A percentile compares a stretch with the other conserved stretches of the same genome.
phyloP scores from a whole-genome alignment of 53 echinoderm and acorn worm genomes.

The Stichopus horrens region DNA sequence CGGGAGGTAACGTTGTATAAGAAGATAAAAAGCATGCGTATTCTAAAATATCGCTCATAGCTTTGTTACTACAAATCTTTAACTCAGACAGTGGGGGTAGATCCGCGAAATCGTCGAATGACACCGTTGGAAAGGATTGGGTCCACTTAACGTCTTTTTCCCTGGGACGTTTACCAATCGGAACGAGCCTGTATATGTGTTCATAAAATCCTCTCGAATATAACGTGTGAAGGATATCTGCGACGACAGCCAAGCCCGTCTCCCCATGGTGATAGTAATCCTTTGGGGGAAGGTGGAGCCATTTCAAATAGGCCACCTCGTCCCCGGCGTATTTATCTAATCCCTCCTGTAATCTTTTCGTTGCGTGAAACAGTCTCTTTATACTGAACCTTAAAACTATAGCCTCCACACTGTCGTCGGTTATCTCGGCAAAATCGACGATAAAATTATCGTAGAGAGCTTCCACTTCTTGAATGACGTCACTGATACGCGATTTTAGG shows the following conservation, averaged over 20 bases:
- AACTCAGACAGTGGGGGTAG: neutral
- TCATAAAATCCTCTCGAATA: neutral
- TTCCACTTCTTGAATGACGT: neutral
- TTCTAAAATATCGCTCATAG: conserved; percentile 22
- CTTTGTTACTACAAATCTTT: neutral
- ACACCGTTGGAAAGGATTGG: neutral
- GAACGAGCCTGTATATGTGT: neutral
- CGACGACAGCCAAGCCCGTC: neutral
- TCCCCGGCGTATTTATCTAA: neutral
- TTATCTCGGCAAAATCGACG: neutral
- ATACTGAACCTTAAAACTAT: neutral
- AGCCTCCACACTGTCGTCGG: neutral
- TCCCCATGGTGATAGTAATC: neutral
- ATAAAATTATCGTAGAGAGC: neutral
- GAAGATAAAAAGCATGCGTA: neutral
- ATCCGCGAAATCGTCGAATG: neutral
- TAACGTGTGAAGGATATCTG: neutral
- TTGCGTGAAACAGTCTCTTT: neutral
- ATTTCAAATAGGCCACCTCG: neutral
- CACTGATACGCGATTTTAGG: neutral
- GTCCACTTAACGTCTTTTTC: neutral
- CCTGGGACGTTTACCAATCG: neutral
- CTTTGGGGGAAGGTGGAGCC: neutral
- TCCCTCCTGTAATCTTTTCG: neutral
- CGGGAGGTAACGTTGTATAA: neutral